Percentiles rank a stretch among this genome's conserved stretches.
Evolutionary conservation across 2,888 invertebrate species (phyloP).

Genomic region (Trichopoda pennipes): DNA sequence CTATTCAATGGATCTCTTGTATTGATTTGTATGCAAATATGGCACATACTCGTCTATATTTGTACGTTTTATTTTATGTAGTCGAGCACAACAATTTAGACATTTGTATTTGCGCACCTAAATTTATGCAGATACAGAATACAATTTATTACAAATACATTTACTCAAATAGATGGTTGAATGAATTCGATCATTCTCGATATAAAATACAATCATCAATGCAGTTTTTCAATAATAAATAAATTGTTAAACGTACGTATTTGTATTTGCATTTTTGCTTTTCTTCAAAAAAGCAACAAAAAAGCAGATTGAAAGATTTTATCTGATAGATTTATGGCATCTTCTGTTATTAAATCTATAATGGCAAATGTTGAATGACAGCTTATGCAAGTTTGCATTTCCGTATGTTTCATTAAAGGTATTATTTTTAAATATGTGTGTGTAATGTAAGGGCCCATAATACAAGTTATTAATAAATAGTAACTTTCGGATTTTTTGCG

Average conservation of each 20-base stretch:
- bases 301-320: conserved; percentile 26
- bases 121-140: conserved; percentile 5
- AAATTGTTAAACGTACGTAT: conserved; percentile 23
- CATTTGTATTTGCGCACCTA: not conserved
- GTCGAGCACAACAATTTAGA: not conserved
- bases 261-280: conserved; percentile 4
- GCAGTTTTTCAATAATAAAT: conserved; percentile 48
- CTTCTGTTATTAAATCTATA: not conserved
- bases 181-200: conserved; percentile 41
- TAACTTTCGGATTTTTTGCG: no score
- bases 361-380: not conserved
- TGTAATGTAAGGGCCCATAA: no score
- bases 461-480: no score
- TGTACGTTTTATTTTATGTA: not conserved
- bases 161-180: conserved; percentile 31
- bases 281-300: not conserved
- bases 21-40: conserved; percentile 52
- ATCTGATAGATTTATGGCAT: conserved; percentile 28
- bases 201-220: conserved; percentile 46
- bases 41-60: not conserved
- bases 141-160: conserved; percentile 7
- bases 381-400: not conserved
- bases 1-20: conserved; percentile 22
- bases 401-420: not conserved
- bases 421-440: not conserved